A percentile compares a stretch with the other conserved stretches of the same genome.
Conservation (phyloP, 2,113 vertebrate species). For the Coryphaenoides rupestris region DNA sequence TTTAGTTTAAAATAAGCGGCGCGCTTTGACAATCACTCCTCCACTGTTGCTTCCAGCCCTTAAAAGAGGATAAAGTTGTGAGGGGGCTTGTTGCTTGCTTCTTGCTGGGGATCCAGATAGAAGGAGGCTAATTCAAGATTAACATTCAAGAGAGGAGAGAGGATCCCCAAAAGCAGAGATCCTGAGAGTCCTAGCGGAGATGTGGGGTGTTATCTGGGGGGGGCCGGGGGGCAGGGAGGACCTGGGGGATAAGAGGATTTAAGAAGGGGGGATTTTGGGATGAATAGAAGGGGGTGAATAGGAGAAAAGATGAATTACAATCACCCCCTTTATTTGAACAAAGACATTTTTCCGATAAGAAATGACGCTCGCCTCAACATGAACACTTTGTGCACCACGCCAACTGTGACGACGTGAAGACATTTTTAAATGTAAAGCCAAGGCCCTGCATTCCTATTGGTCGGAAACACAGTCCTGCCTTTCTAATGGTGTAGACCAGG, state of each 20-base stretch:
- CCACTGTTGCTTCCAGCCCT: too few species aligned
- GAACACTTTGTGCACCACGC: too few species aligned
- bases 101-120: slow-evolving; percentile 28
- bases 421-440: too few species aligned
- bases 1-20: too few species aligned
- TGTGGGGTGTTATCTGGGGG: slow-evolving; percentile 34
- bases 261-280: slow-evolving; percentile 42
- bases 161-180: slow-evolving; percentile 1
- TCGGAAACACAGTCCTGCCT: too few species aligned
- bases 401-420: too few species aligned
- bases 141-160: slow-evolving; percentile 24
- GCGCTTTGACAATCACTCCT: too few species aligned
- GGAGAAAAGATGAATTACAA: slow-evolving; percentile 36
- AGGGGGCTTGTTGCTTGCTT: too few species aligned
- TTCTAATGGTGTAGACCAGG: too few species aligned
- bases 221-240: slow-evolving; percentile 30
- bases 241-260: slow-evolving; percentile 59
- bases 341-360: slow-evolving; percentile 3
- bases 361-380: background rate
- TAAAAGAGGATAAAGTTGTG: too few species aligned
- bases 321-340: slow-evolving; percentile 38
- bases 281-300: slow-evolving; percentile 54
- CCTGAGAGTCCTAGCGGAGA: slow-evolving; percentile 32
- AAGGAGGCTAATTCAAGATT: slow-evolving; percentile 14
- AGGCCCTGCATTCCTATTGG: too few species aligned